These are phyloP conservation scores for Luehdorfia chinensis DNA, from an alignment of 1,140 invertebrate genomes.

Conservation along the genomic window DNA sequence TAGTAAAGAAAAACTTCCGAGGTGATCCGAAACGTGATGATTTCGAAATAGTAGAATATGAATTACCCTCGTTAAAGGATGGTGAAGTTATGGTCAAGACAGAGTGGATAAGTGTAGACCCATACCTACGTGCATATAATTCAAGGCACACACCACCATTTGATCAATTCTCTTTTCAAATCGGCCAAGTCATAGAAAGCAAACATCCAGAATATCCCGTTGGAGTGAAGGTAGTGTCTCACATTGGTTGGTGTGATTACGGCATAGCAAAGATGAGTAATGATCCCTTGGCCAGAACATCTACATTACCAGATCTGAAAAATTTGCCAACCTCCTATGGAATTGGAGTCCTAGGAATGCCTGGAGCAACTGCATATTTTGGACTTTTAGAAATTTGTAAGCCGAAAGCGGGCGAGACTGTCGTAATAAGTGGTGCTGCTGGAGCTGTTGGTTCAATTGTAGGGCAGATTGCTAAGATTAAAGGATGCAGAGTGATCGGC, in stretches of 20 bases:
- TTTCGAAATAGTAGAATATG: conserved; percentile 54
- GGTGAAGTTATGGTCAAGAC: conserved; percentile 68
- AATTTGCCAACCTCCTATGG: conserved; percentile 41
- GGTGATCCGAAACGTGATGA: conserved; percentile 56
- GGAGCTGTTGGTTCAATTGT: conserved; percentile 85
- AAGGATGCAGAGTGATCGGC: conserved; percentile 83
- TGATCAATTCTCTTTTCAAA: conserved; percentile 56
- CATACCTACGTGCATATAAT: conserved; percentile 62
- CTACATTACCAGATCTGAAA: conserved; percentile 48
- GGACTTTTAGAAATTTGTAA: conserved; percentile 83
- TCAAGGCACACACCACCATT: conserved; percentile 26
- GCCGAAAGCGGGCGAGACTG: conserved; percentile 83
- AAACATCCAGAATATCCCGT: conserved; percentile 72
- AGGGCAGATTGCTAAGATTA: conserved; percentile 86
- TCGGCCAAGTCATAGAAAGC: conserved; percentile 44
- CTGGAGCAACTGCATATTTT: conserved; percentile 83
- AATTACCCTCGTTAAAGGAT: conserved; percentile 45
- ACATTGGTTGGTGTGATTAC: conserved; percentile 79
- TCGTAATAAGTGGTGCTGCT: conserved; percentile 82
- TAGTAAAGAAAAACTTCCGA: conserved; percentile 50
- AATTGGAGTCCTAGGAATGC: conserved; percentile 55
- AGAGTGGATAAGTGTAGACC: conserved; percentile 74
- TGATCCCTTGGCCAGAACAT: conserved; percentile 71
- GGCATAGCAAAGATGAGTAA: conserved; percentile 44
- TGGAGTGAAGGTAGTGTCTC: conserved; percentile 74